A percentile compares a stretch with the other conserved stretches of the same genome.
Evolutionary conservation across 2,797 vertebrate species (phyloP).

Genomic region (Merluccius polli): DNA sequence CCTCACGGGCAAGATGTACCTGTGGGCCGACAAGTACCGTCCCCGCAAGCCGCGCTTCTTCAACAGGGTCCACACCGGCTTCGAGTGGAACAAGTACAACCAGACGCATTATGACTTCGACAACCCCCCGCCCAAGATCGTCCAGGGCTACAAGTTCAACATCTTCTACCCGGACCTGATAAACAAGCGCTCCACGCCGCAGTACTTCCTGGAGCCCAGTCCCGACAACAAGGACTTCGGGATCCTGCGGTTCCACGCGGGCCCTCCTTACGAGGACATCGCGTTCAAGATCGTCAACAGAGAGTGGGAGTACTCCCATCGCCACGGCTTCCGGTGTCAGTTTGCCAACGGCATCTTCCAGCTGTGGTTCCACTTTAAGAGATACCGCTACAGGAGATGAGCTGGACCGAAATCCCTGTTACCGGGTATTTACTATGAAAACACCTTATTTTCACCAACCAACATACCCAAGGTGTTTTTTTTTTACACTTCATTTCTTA

Average conservation of each 20-base stretch:
- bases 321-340: conserved; percentile 97
- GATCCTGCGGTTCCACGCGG: conserved; percentile 90
- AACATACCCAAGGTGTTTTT: neutral
- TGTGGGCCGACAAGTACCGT: conserved; percentile 98
- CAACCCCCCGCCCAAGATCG: conserved; percentile 95
- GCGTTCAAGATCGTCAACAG: conserved; percentile 97
- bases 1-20: conserved; percentile 89
- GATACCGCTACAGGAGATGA: conserved; percentile 92
- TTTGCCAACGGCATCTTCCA: conserved; percentile 98
- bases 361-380: conserved; percentile 98
- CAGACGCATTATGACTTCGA: conserved; percentile 98
- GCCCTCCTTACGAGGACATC: conserved; percentile 96
- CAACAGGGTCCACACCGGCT: conserved; percentile 97
- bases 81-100: conserved; percentile 99
- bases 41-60: conserved; percentile 97
- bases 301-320: conserved; percentile 97
- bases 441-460: conserved; percentile 8
- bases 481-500: neutral
- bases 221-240: conserved; percentile 95
- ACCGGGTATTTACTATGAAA: conserved; percentile 14
- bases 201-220: conserved; percentile 97
- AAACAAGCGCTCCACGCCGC: conserved; percentile 90
- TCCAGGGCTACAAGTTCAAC: conserved; percentile 99
- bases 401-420: conserved; percentile 1
- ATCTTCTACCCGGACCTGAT: conserved; percentile 99